Conservation (phyloP, 2,888 invertebrate species). For the Theodoxus fluviatilis region DNA sequence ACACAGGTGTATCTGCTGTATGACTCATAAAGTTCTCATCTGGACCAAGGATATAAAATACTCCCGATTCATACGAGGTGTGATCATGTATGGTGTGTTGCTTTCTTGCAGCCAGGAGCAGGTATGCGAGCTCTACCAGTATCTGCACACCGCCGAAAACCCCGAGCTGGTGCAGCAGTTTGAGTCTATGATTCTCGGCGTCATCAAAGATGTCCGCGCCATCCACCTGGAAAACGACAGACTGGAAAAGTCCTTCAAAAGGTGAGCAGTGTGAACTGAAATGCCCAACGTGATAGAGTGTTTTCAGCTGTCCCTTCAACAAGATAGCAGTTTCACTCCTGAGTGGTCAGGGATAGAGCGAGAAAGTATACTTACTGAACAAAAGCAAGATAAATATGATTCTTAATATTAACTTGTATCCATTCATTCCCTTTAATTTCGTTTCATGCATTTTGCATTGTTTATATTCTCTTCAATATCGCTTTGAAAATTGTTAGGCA, state of each 20-base stretch:
- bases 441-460: too few species aligned
- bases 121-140: constrained; percentile 69
- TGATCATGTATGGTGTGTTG: constrained; percentile 3
- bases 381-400: too few species aligned
- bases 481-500: too few species aligned
- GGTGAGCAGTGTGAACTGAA: too few species aligned
- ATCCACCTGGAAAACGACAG: constrained; percentile 70
- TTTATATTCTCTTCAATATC: too few species aligned
- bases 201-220: constrained; percentile 69
- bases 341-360: too few species aligned
- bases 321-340: too few species aligned
- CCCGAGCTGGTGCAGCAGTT: constrained; percentile 68
- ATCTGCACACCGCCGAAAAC: constrained; percentile 67
- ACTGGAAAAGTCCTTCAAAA: constrained; percentile 69
- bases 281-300: too few species aligned
- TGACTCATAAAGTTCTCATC: not conserved
- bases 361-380: too few species aligned
- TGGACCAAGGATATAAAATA: too few species aligned
- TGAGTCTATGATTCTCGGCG: constrained; percentile 69
- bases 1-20: not conserved
- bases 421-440: not conserved
- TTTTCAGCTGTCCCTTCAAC: too few species aligned
- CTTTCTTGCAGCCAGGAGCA: constrained; percentile 68
- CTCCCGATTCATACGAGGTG: not conserved
- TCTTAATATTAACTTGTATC: not conserved